Evolutionary conservation across 2,113 vertebrate species (phyloP).

Genomic region (Murina feae): DNA sequence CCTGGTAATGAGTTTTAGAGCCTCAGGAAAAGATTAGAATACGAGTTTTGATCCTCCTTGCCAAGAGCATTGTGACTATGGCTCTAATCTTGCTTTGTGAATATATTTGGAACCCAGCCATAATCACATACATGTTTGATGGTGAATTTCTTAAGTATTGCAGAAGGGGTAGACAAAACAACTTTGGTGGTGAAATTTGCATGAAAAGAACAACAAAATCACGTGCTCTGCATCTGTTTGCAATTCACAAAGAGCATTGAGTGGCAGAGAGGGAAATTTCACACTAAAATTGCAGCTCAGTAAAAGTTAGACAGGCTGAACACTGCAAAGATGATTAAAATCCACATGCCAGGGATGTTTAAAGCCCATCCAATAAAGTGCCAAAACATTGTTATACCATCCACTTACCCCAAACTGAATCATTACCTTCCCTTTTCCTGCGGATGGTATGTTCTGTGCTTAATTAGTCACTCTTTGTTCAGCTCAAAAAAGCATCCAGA

Average conservation of each 20-base stretch:
- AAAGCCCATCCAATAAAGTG: background rate
- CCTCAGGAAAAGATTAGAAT: background rate
- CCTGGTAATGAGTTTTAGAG: background rate
- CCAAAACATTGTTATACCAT: constrained; percentile 14
- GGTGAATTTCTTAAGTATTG: constrained; percentile 5
- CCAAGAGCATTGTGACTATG: background rate
- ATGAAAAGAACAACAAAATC: background rate
- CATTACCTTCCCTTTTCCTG: background rate
- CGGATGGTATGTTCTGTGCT: background rate
- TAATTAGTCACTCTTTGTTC: constrained; percentile 21
- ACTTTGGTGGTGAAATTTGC: background rate
- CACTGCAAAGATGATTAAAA: background rate
- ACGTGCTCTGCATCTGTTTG: constrained; percentile 37
- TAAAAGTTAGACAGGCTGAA: background rate
- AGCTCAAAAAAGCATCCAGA: background rate
- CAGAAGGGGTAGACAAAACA: background rate
- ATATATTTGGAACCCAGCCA: background rate
- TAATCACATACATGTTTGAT: background rate
- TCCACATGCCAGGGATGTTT: background rate
- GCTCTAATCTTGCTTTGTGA: background rate
- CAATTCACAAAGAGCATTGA: background rate
- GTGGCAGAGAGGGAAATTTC: background rate
- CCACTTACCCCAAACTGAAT: constrained; percentile 23
- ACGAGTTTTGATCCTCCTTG: background rate
- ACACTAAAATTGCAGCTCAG: constrained; percentile 2